Conservation (phyloP, 2,113 vertebrate species). For the Ia io region DNA sequence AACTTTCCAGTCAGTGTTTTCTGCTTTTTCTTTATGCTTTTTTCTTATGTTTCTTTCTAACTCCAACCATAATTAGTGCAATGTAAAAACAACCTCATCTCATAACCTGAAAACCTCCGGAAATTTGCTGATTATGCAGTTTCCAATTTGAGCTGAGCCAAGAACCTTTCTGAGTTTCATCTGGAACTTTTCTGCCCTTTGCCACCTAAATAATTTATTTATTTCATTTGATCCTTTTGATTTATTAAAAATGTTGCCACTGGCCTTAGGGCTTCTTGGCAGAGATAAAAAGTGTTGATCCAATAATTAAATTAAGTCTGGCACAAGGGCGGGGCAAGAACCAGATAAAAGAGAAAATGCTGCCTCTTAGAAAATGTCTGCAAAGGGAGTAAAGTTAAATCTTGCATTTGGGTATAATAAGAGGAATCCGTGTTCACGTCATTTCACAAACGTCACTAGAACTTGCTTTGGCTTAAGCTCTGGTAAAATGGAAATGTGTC, state of each 20-base stretch:
- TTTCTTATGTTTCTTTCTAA: constrained; percentile 48
- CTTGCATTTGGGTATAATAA: not conserved
- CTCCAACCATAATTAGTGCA: constrained; percentile 46
- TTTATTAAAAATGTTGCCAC: constrained; percentile 69
- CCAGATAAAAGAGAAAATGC: constrained; percentile 31
- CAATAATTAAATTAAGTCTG: constrained; percentile 56
- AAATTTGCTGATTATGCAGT: constrained; percentile 35
- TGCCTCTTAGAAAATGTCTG: not conserved
- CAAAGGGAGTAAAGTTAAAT: not conserved
- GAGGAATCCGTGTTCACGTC: not conserved
- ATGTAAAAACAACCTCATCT: constrained; percentile 34
- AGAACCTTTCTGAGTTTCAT: constrained; percentile 36
- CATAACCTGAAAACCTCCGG: not conserved
- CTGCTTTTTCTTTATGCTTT: constrained; percentile 35
- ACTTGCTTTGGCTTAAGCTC: not conserved
- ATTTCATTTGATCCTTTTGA: constrained; percentile 67
- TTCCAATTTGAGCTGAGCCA: constrained; percentile 35
- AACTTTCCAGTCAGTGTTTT: constrained; percentile 1
- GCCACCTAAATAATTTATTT: constrained; percentile 61
- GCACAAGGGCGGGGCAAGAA: not conserved
- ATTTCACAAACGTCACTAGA: not conserved
- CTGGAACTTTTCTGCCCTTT: constrained; percentile 49
- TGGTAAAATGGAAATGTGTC: not conserved
- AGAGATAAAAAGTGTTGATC: constrained; percentile 42
- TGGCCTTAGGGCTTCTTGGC: constrained; percentile 53